Evolutionary conservation across 2,888 invertebrate genomes (phyloP), one percentile per base, ranked within the genome.

Genomic region (Diarsia dahlii): DNA sequence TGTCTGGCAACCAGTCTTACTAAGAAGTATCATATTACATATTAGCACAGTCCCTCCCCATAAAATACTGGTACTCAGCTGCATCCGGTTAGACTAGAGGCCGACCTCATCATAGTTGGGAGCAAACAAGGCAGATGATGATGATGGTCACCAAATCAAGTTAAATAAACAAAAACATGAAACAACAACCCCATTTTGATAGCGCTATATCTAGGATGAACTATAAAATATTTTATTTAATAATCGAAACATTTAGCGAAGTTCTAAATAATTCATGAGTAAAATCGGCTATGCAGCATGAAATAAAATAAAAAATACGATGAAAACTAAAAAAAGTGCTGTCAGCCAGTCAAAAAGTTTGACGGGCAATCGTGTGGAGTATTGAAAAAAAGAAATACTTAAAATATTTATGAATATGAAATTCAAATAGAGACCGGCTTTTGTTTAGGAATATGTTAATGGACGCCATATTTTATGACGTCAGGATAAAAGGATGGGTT

Each of bases 371-470:
- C 79, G 45, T 34, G 34, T 65, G 28, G 78, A 48, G 70, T 83
- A 82, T 54, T 50, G 39, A 79, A 79, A 77, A 78, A 56, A 52
- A 67, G 39, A 15, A 66, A 69, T 52, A n/a, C n/a, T n/a, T n/a
- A 54, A 84, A 79, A 64, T 39, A 62, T 71, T 18, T 60, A 60
- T 80, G 80, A 69, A 60, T 69, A 52, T 77, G 48, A 83, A 77
- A 82, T 65, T 39, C 39, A 52, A 54, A 76, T 67, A 45, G 23
- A 34, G 77, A 50, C 45, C 48, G 60, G 62, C 13, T 56, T 78
- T 78, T 76, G 77, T 82, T 78, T 82, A 78, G 77, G 54, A 76
- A 56, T 67, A 45, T 66, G 34, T 45, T 46, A 74, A 60, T 56
- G 64, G 39, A 15, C n/a, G 65, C 54, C 13, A 58, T 77, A 56